Conservation (phyloP, 1,140 invertebrate species). For the Camponotus floridanus region DNA sequence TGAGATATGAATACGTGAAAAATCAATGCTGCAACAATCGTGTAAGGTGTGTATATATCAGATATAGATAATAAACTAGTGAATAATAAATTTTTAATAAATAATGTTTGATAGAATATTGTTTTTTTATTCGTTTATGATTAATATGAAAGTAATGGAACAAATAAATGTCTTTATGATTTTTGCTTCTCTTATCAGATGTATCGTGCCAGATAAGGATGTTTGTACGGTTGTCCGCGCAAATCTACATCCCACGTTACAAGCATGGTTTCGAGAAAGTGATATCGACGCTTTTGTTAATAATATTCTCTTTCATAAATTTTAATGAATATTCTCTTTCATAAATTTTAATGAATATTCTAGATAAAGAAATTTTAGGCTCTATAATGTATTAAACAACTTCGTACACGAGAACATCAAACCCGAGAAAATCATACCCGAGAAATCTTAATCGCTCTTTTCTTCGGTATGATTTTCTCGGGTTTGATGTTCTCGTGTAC, state of each 20-base stretch:
- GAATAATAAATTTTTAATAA: background rate
- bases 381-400: no score
- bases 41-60: conserved; percentile 74
- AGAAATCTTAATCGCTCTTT: no score
- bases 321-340: conserved; percentile 41
- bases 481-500: no score
- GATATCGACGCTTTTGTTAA: conserved; percentile 75
- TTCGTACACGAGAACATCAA: no score
- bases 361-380: no score
- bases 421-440: no score
- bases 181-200: conserved; percentile 70
- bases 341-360: no score
- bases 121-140: background rate
- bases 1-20: conserved; percentile 77
- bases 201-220: conserved; percentile 78
- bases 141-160: background rate
- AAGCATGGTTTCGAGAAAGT: conserved; percentile 80
- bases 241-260: conserved; percentile 77
- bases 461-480: no score
- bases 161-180: background rate
- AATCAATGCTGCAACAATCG: conserved; percentile 78
- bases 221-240: conserved; percentile 67
- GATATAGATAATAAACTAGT: conserved; percentile 1
- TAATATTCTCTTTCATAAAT: conserved; percentile 76
- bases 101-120: conserved; percentile 10